A percentile compares a stretch with the other conserved stretches of the same genome.
phyloP scores from a whole-genome alignment of 2,113 vertebrate species.

The Colaptes auratus region DNA sequence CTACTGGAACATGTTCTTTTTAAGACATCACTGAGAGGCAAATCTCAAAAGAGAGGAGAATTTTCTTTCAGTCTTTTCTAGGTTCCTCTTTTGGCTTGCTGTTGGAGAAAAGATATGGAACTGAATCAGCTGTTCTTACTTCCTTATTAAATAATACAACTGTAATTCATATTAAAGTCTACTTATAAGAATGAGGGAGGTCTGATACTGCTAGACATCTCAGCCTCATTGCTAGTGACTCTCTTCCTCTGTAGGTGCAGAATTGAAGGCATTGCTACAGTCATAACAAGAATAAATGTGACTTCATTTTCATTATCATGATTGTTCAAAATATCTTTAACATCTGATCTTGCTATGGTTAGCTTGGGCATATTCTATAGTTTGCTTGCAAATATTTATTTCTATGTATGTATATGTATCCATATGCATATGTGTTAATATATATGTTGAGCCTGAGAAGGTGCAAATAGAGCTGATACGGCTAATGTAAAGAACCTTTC shows the following conservation, averaged over 20 bases:
- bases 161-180: not conserved
- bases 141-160: not conserved
- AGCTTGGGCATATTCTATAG: not conserved
- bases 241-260: not conserved
- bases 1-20: not conserved
- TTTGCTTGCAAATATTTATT: not conserved
- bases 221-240: not conserved
- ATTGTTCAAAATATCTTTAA: not conserved
- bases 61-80: not conserved
- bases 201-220: accelerated
- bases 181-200: not conserved
- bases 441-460: not conserved
- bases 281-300: not conserved
- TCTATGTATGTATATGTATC: not conserved
- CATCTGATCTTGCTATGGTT: not conserved
- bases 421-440: not conserved
- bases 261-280: not conserved
- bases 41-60: not conserved
- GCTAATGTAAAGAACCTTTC: not conserved
- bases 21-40: not conserved
- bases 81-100: not conserved
- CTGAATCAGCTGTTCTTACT: not conserved
- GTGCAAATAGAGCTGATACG: not conserved
- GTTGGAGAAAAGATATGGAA: not conserved
- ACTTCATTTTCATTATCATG: not conserved